Evolutionary conservation across 2,113 vertebrate species (phyloP), one percentile per base, ranked within the genome.

Genomic region (Cygnus atratus): DNA sequence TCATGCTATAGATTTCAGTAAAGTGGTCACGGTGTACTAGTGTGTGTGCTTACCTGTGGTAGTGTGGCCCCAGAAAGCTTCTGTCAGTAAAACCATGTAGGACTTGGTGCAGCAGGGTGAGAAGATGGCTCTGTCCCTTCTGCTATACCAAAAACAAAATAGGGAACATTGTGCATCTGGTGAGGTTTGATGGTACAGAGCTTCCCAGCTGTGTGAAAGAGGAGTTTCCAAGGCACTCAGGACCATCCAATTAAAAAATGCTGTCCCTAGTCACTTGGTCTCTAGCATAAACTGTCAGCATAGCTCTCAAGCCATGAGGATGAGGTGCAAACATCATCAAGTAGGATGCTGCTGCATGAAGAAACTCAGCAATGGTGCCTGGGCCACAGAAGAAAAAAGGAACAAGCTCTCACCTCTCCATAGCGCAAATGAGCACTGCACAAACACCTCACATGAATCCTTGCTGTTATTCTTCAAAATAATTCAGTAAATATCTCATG

Each of bases 291-390:
- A 65, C 9, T 31, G 25, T 35, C 7, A 17, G 26, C 39, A 46
- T 57, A 62, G 29, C 15, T 24, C 24, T 24, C 0, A 0, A 21
- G 43, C 14, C n/a, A 28, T 4, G 50, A 66, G 21, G 37, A 44
- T 37, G 41, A 87, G 22, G 26, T 46, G 8, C n/a, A 67, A 87
- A 75, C 0, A n/a, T 67, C 25, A 46, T 18, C 20, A 48, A 35
- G 35, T 37, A 93, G 43, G 21, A 71, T 50, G 25, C 11, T 50
- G 29, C 11, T 68, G 1, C 0, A 0, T 37, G 35, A 90, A 89
- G 46, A 59, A 87, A 17, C 4, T 83, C 3, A 79, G 22, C 61
- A 43, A 17, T 1, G 1, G 7, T 9, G 35, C 37, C n/a, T 0
- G 1, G 76, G 10, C 4, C 25, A 26, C 14, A 4, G 9, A 20